phyloP scores from a whole-genome alignment of 2,797 vertebrate species.

The Sebastes cheni region DNA sequence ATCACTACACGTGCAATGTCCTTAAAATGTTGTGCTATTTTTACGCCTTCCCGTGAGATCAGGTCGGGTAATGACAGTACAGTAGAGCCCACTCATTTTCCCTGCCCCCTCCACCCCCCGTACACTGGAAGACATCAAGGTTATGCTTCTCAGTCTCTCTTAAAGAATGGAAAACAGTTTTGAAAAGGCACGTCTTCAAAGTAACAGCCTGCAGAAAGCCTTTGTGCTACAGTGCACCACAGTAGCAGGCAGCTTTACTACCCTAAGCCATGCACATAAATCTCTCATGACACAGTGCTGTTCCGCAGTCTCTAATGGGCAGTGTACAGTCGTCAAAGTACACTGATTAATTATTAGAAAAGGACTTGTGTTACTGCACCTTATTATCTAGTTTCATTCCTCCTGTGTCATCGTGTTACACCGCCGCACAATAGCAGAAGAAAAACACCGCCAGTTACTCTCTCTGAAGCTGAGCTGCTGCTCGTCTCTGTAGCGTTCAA shows the following conservation, averaged over 20 bases:
- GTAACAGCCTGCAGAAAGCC: slow-evolving; percentile 29
- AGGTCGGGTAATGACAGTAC: background rate
- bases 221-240: slow-evolving; percentile 21
- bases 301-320: slow-evolving; percentile 35
- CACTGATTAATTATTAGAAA: slow-evolving; percentile 39
- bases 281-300: slow-evolving; percentile 20
- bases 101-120: too few species aligned
- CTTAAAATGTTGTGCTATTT: too few species aligned
- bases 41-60: background rate
- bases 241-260: slow-evolving; percentile 20
- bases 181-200: slow-evolving; percentile 30
- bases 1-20: too few species aligned
- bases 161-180: slow-evolving; percentile 4
- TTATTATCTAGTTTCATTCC: slow-evolving; percentile 14
- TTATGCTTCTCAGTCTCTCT: background rate
- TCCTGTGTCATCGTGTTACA: background rate
- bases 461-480: slow-evolving; percentile 4
- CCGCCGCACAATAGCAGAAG: background rate
- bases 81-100: background rate
- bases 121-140: background rate
- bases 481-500: slow-evolving; percentile 18
- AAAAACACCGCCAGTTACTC: slow-evolving; percentile 21
- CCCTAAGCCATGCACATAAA: slow-evolving; percentile 21
- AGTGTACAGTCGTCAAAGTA: slow-evolving; percentile 13
- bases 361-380: background rate